phyloP scores from a whole-genome alignment of 2,888 invertebrate species.

The Drosophila mettleri region DNA sequence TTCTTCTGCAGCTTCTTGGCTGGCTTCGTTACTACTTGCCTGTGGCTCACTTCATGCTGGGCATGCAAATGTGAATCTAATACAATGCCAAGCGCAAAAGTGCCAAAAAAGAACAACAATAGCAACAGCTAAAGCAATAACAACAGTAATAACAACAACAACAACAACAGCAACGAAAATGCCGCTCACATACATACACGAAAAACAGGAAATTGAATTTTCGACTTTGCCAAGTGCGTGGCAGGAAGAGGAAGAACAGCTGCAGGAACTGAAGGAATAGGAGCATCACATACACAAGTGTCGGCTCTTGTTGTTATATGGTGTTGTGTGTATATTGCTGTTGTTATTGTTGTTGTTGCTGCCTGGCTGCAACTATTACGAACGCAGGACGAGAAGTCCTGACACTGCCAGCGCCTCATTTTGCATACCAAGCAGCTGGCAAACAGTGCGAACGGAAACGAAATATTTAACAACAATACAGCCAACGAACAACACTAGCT shows the following conservation, averaged over 20 bases:
- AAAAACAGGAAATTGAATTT: slow-evolving; percentile 81
- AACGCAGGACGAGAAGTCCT: slow-evolving; percentile 64
- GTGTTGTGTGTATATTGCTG: slow-evolving; percentile 21
- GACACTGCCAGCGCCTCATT: slow-evolving; percentile 76
- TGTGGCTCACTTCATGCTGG: slow-evolving; percentile 72
- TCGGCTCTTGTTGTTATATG: slow-evolving; percentile 23
- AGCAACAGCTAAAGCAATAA: too few relatives aligned
- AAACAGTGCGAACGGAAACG: slow-evolving; percentile 76
- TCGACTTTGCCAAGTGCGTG: slow-evolving; percentile 81
- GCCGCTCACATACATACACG: slow-evolving; percentile 71
- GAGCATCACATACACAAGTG: slow-evolving; percentile 55
- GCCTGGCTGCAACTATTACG: slow-evolving; percentile 65
- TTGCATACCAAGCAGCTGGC: slow-evolving; percentile 78
- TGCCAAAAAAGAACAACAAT: slow-evolving; percentile 54
- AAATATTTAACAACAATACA: slow-evolving; percentile 79
- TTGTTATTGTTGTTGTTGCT: slow-evolving; percentile 14
- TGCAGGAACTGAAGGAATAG: slow-evolving; percentile 54
- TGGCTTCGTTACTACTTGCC: slow-evolving; percentile 50
- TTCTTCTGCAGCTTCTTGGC: slow-evolving; percentile 27
- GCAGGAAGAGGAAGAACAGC: slow-evolving; percentile 66
- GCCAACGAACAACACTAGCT: slow-evolving; percentile 20
- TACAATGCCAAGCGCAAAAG: slow-evolving; percentile 77
- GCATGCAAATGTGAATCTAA: slow-evolving; percentile 80
- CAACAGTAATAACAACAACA: slow-evolving; percentile 6
- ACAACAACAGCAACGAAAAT: slow-evolving; percentile 37